Percentiles rank a stretch among this genome's conserved stretches.
Conservation (phyloP, 2,888 invertebrate species). For the Troides oblongomaculatus region DNA sequence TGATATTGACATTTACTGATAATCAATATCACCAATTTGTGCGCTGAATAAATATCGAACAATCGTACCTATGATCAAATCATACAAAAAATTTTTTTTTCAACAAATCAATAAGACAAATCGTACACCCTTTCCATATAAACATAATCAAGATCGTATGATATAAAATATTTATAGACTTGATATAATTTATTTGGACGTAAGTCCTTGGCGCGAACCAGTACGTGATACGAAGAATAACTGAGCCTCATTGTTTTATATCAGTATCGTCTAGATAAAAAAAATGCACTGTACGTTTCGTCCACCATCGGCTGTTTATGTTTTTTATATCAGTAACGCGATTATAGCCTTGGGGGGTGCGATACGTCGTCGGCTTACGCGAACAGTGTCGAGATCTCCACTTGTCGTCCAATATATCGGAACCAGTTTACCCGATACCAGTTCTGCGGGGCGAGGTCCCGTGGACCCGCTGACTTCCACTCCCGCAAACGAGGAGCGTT, state of each 20-base stretch:
- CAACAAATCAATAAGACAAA: neutral
- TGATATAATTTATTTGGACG: slow-evolving; percentile 20
- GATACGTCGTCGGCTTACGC: slow-evolving; percentile 14
- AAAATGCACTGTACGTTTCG: neutral
- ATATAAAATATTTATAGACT: slow-evolving; percentile 19
- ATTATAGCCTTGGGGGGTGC: slow-evolving; percentile 32
- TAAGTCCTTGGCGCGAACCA: slow-evolving; percentile 26
- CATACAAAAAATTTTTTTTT: neutral
- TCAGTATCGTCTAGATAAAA: slow-evolving; percentile 1
- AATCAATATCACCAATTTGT: neutral
- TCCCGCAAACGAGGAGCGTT: slow-evolving; percentile 39
- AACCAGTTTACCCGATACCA: slow-evolving; percentile 58
- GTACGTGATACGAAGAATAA: slow-evolving; percentile 28
- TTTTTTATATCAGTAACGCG: slow-evolving; percentile 5
- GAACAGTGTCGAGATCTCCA: slow-evolving; percentile 37
- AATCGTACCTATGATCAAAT: neutral
- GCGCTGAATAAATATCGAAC: neutral
- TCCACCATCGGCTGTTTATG: neutral
- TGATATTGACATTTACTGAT: no score
- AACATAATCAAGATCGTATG: slow-evolving; percentile 1
- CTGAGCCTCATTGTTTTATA: slow-evolving; percentile 11
- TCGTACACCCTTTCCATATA: neutral
- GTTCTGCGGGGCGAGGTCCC: slow-evolving; percentile 70
- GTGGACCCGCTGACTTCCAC: slow-evolving; percentile 42
- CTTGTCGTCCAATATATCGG: slow-evolving; percentile 44